Evolutionary conservation across 1,140 invertebrate genomes (phyloP).

Genomic region (Drosophila repleta): DNA sequence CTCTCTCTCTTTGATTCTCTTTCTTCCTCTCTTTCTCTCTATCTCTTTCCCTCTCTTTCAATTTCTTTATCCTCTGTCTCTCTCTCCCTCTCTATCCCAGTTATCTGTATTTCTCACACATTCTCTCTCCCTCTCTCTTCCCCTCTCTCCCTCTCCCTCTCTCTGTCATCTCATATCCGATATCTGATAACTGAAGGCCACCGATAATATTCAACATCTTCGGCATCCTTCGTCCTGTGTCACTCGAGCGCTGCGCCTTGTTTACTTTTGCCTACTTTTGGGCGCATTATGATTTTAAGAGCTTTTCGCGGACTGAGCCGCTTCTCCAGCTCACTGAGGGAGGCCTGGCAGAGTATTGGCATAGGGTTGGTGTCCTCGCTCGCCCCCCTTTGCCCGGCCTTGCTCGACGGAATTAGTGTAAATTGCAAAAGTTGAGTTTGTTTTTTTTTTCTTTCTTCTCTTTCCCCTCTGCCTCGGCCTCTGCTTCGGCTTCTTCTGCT

Average conservation of each 20-base stretch:
- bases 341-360: constrained; percentile 28
- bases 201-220: constrained; percentile 7
- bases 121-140: too few species aligned
- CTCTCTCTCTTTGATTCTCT: too few species aligned
- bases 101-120: too few species aligned
- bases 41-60: too few species aligned
- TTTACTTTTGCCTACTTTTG: constrained; percentile 35
- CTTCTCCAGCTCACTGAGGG: background rate
- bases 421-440: constrained; percentile 52
- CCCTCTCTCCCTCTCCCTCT: too few species aligned
- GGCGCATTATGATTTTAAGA: constrained; percentile 39
- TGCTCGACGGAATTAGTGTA: constrained; percentile 44
- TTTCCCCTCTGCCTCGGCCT: background rate
- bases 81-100: too few species aligned
- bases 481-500: background rate
- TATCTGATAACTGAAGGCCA: constrained; percentile 1
- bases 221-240: background rate
- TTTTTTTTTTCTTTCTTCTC: background rate
- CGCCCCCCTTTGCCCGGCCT: background rate
- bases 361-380: constrained; percentile 4
- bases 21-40: too few species aligned
- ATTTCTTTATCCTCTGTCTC: too few species aligned
- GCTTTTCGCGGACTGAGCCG: background rate
- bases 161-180: background rate
- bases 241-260: constrained; percentile 3